Evolutionary conservation across 2,113 vertebrate species (phyloP).

Genomic region (Limnothrissa miodon): DNA sequence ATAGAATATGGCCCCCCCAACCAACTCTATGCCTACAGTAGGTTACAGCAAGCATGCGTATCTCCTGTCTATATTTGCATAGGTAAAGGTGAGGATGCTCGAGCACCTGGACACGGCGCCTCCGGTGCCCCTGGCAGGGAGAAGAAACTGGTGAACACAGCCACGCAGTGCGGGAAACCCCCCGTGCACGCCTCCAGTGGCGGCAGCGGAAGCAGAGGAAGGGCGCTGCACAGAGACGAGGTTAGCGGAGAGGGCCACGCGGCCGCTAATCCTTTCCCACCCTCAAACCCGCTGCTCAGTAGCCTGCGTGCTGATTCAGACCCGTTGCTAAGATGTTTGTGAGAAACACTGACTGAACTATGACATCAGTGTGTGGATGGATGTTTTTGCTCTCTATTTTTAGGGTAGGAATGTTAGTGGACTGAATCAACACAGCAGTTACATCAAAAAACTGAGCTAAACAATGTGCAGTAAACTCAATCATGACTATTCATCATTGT

Average conservation of each 20-base stretch:
- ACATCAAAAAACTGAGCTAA: background rate
- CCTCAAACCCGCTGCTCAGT: background rate
- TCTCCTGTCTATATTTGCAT: background rate
- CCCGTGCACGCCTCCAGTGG: background rate
- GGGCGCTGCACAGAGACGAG: conserved; percentile 10
- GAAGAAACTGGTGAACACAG: conserved; percentile 75
- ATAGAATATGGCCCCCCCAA: background rate
- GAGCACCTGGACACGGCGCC: conserved; percentile 31
- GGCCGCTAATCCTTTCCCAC: background rate
- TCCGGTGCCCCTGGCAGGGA: conserved; percentile 48
- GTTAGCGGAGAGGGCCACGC: background rate
- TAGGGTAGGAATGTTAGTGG: background rate
- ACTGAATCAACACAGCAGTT: background rate
- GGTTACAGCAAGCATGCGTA: background rate
- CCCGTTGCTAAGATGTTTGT: background rate
- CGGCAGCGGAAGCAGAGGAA: background rate
- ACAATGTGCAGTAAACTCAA: background rate
- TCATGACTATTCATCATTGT: background rate
- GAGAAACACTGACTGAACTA: background rate
- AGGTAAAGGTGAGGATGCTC: conserved; percentile 63
- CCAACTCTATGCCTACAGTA: no score
- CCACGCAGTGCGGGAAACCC: conserved; percentile 75
- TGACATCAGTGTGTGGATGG: background rate
- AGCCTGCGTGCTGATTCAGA: background rate
- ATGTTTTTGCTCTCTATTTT: background rate